Evolutionary conservation across 2,888 invertebrate genomes (phyloP).

Genomic region (Caenorhabditis sp.): DNA sequence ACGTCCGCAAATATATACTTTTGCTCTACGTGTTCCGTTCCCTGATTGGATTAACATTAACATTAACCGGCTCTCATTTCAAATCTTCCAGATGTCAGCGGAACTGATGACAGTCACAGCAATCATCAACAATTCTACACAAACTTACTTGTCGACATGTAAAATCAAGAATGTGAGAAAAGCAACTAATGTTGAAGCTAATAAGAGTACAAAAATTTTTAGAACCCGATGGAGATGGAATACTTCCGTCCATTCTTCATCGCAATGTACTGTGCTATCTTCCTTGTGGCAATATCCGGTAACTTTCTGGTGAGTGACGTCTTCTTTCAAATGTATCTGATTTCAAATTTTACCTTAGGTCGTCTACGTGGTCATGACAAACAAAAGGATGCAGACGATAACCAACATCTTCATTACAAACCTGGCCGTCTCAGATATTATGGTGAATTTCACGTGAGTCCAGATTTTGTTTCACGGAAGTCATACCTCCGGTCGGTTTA

Average conservation of each 20-base stretch:
- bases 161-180: conserved; percentile 35
- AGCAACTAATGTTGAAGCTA: not conserved
- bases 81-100: conserved; percentile 38
- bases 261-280: conserved; percentile 86
- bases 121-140: conserved; percentile 16
- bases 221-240: conserved; percentile 68
- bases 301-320: conserved; percentile 84
- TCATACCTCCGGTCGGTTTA: conserved; percentile 80
- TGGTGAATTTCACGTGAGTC: conserved; percentile 84
- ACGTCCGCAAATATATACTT: not conserved
- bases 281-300: conserved; percentile 90
- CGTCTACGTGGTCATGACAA: conserved; percentile 92
- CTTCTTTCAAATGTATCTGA: not conserved
- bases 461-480: not conserved
- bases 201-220: not conserved
- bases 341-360: conserved; percentile 81
- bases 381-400: conserved; percentile 96
- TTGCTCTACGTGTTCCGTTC: too few relatives aligned
- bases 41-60: too few relatives aligned
- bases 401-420: conserved; percentile 98
- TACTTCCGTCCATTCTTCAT: conserved; percentile 63
- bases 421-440: conserved; percentile 92
- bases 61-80: too few relatives aligned
- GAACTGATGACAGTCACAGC: conserved; percentile 23
- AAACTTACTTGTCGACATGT: conserved; percentile 14